Percentiles rank a stretch among this genome's conserved stretches.
Conservation (phyloP, 2,888 invertebrate genomes). For the Steinernema hermaphroditum region DNA sequence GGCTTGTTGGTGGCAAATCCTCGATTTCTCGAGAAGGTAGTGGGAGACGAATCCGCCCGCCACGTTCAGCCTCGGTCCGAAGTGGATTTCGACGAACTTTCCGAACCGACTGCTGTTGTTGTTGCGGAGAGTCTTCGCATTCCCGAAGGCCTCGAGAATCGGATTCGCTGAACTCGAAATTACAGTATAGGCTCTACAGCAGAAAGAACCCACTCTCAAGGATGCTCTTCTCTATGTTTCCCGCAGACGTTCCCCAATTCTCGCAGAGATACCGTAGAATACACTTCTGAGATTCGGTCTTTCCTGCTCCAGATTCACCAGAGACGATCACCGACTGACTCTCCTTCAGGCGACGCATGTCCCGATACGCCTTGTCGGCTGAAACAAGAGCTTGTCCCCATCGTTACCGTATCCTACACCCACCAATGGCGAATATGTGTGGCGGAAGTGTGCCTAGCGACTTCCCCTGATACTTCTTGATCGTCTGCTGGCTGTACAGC, state of each 20-base stretch:
- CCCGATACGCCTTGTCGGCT: constrained; percentile 96
- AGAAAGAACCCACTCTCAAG: constrained; percentile 72
- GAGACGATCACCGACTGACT: constrained; percentile 96
- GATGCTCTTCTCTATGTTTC: constrained; percentile 91
- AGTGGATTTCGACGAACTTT: constrained; percentile 98
- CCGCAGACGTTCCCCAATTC: constrained; percentile 80
- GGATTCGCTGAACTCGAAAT: constrained; percentile 60
- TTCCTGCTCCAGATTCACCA: constrained; percentile 82
- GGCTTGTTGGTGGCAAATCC: constrained; percentile 79
- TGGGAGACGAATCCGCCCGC: constrained; percentile 97
- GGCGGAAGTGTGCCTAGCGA: constrained; percentile 91
- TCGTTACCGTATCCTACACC: constrained; percentile 49
- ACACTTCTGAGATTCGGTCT: constrained; percentile 98
- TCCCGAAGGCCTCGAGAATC: constrained; percentile 67
- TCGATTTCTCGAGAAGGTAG: constrained; percentile 90
- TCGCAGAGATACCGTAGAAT: constrained; percentile 90
- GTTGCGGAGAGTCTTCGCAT: constrained; percentile 86
- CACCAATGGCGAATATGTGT: constrained; percentile 94
- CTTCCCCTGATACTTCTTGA: constrained; percentile 82
- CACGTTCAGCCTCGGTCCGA: constrained; percentile 80
- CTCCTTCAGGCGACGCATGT: constrained; percentile 89
- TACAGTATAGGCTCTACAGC: neutral
- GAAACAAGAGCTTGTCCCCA: too few species aligned
- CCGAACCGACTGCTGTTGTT: constrained; percentile 98
- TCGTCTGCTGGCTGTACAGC: constrained; percentile 81